Evolutionary conservation across 2,888 invertebrate species (phyloP).

Genomic region (Pristionchus exspectatus): DNA sequence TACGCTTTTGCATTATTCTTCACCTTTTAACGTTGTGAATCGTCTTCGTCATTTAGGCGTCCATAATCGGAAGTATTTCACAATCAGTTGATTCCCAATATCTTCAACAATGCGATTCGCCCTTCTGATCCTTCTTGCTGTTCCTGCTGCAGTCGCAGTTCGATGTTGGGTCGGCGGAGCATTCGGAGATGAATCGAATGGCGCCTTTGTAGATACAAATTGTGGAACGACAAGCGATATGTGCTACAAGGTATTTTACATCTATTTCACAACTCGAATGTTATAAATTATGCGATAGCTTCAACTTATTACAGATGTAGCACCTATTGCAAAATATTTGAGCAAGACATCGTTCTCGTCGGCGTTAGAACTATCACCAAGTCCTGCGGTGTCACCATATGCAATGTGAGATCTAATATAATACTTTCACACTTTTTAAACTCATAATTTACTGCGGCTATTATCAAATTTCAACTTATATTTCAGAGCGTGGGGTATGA

Average conservation of each 20-base stretch:
- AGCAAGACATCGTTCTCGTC: neutral
- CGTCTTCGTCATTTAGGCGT: too few relatives aligned
- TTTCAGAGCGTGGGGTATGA: neutral
- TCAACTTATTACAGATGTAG: too few relatives aligned
- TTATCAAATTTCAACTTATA: too few relatives aligned
- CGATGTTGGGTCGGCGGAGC: neutral
- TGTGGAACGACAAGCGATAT: neutral
- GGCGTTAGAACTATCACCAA: neutral
- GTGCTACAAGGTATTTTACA: neutral
- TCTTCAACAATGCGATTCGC: neutral
- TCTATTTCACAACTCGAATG: too few relatives aligned
- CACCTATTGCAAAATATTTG: too few relatives aligned
- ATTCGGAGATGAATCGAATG: neutral
- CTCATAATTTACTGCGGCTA: too few relatives aligned
- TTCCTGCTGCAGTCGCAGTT: neutral
- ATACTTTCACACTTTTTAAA: too few relatives aligned
- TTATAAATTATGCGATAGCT: too few relatives aligned
- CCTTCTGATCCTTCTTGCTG: neutral
- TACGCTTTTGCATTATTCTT: too few relatives aligned
- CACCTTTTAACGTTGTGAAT: too few relatives aligned
- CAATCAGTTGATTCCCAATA: too few relatives aligned
- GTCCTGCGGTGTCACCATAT: neutral
- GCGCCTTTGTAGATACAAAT: neutral
- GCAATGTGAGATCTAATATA: neutral
- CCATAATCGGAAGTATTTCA: neutral